Base-by-base conservation (phyloP, 2,888 invertebrate species). In the Ophion ventricosus region DNA sequence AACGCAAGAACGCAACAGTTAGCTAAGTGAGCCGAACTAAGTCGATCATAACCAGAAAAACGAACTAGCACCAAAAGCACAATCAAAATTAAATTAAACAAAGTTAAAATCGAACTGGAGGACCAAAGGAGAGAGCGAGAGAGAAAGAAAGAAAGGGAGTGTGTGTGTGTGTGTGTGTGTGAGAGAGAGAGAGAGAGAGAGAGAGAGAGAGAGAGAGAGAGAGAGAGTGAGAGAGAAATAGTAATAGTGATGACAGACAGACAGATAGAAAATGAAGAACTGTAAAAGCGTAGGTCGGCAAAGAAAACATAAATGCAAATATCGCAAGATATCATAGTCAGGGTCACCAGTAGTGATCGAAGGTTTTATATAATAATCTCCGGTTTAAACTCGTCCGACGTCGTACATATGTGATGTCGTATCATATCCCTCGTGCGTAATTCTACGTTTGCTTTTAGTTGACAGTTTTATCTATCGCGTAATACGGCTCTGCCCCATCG, bases 311-410 rank as follows among this genome's bases (percentile, higher is more conserved):
- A 78, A 70, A 70, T 1, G 43, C 56, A 70, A 63, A 63, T 20
- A 56, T 25, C 61, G 63, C 54, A 29, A 25, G 78, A 78, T 70
- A 49, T 67, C 43, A 26, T n/a, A 20, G 67, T 70, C 7, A 23
- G 78, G 70, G 70, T 78, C 70, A 78, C 49, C 20, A 78, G 61
- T 49, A 29, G 54, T 35, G 29, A 59, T 70, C 61, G 54, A 70
- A 70, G 70, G 78, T 78, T 78, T 78, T 74, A 78, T 78, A 63
- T 78, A 78, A 79, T 79, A 72, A 72, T 79, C 72, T 72, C 72
- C 64, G 79, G 64, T 64, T 79, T 79, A 79, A 72, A 79, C 72
- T 79, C 79, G 79, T 79, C 63, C 72, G 64, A 79, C 72, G 72
- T 72, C 56, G 40, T 72, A 64, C 43, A 70, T 72, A 79, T 35